Base-by-base conservation (phyloP, 2,113 vertebrate species). In the Sorex fumeus region DNA sequence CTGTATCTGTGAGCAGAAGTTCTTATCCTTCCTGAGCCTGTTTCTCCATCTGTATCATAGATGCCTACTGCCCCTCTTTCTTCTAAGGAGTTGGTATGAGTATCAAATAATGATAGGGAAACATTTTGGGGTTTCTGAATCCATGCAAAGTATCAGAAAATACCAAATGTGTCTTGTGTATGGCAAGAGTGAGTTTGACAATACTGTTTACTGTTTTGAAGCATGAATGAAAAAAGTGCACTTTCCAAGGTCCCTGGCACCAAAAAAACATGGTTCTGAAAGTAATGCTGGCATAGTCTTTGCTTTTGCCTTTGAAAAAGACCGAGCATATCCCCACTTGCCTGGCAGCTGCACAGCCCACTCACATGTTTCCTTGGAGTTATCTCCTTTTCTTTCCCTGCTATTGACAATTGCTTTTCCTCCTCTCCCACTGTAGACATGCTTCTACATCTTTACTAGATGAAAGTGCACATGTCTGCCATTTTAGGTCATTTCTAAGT, bases 311-410 rank as follows among this genome's bases (percentile, higher is more conserved):
- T 93, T 79, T 7, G 5, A 78, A 87, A 40, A 40, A 40, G 57
- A 62, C 47, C 53, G 50, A 94, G 74, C 75, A 34, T 9, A 3
- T 60, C 95, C 34, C 69, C 86, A 60, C 67, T 84, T 10, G 47
- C 64, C 40, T 91, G 79, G 80, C 93, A 96, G 93, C 84, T 90
- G 47, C 47, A 36, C 36, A 8, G 25, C 32, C 53, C 82, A 79
- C 83, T 71, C 93, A 92, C 82, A 66, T 94, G 78, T 90, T 50
- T 47, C 43, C 64, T 6, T 45, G 7, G 6, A 0, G 32, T 87
- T 62, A 8, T 57, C 67, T 62, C 8, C 40, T 87, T 90, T 75
- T 36, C 80, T 84, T 19, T 16, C 40, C 25, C 78, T 88, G 57
- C 16, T 83, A 40, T 16, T 10, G 84, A 50, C 11, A 21, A 89